These are phyloP conservation scores for Thymelicus lineola DNA, from an alignment of 2,888 invertebrate species.

Conservation along the genomic window DNA sequence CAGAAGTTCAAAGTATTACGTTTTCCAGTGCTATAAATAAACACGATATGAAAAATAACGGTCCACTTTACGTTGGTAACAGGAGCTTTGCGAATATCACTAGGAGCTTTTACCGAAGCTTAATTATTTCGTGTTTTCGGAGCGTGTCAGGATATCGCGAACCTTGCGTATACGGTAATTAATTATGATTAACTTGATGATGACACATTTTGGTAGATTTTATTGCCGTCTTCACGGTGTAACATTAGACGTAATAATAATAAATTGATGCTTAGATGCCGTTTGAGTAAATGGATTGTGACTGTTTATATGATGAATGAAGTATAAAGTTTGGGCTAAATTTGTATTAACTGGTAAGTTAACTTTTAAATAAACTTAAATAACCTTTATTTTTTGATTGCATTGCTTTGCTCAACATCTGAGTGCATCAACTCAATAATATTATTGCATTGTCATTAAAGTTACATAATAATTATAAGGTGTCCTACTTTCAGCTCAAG, in stretches of 20 bases:
- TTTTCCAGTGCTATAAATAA: slow-evolving; percentile 8
- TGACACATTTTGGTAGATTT: slow-evolving; percentile 15
- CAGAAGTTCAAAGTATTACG: slow-evolving; percentile 1
- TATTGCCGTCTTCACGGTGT: slow-evolving; percentile 5
- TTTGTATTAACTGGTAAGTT: too few relatives aligned
- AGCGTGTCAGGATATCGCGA: slow-evolving; percentile 17
- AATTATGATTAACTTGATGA: slow-evolving; percentile 35
- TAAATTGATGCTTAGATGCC: not conserved
- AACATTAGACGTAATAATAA: not conserved
- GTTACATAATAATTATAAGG: too few relatives aligned
- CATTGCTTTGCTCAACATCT: too few relatives aligned
- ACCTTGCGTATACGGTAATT: slow-evolving; percentile 29
- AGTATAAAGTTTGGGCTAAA: too few relatives aligned
- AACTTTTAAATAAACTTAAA: too few relatives aligned
- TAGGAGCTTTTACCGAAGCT: slow-evolving; percentile 29
- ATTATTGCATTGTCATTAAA: too few relatives aligned
- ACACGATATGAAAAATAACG: slow-evolving; percentile 19
- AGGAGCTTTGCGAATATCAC: slow-evolving; percentile 30
- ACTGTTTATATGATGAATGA: not conserved
- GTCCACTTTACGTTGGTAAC: slow-evolving; percentile 19
- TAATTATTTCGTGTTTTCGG: slow-evolving; percentile 34
- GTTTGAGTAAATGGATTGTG: not conserved
- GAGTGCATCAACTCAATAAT: too few relatives aligned
- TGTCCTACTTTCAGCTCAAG: too few relatives aligned
- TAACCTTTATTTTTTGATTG: too few relatives aligned